These are phyloP conservation scores for Nomada ferruginata DNA, from an alignment of 2,888 invertebrate species.

Conservation along the genomic window DNA sequence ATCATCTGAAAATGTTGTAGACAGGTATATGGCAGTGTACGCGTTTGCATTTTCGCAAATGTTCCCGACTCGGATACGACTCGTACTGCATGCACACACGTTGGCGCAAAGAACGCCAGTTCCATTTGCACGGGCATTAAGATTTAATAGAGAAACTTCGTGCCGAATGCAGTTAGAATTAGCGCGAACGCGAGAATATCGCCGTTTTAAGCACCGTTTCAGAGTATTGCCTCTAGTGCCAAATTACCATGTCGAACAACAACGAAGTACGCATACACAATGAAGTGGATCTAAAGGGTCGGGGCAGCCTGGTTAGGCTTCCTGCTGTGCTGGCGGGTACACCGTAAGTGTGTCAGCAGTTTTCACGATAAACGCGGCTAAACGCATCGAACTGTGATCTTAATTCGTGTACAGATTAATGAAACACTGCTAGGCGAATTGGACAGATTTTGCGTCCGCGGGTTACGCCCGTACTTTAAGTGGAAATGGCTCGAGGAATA, in stretches of 20 bases:
- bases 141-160: slow-evolving; percentile 60
- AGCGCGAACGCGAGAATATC: slow-evolving; percentile 56
- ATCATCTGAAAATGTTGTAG: background rate
- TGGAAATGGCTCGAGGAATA: background rate
- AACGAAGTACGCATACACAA: slow-evolving; percentile 61
- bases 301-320: slow-evolving; percentile 46
- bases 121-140: slow-evolving; percentile 49
- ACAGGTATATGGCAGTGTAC: no score
- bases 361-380: slow-evolving; percentile 52
- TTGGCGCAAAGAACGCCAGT: background rate
- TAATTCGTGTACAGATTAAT: slow-evolving; percentile 36
- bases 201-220: slow-evolving; percentile 58
- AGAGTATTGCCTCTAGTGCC: slow-evolving; percentile 57
- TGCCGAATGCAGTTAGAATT: slow-evolving; percentile 49
- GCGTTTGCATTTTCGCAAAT: slow-evolving; percentile 6
- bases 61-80: background rate
- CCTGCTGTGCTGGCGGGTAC: slow-evolving; percentile 42
- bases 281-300: slow-evolving; percentile 57
- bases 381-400: slow-evolving; percentile 45
- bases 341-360: slow-evolving; percentile 58
- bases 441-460: background rate
- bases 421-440: slow-evolving; percentile 1
- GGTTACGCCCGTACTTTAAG: background rate
- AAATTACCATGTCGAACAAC: slow-evolving; percentile 68
- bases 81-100: background rate